A percentile compares a stretch with the other conserved stretches of the same genome.
Evolutionary conservation across 2,113 vertebrate species (phyloP).

Genomic region (Myrmophylax atrothorax): DNA sequence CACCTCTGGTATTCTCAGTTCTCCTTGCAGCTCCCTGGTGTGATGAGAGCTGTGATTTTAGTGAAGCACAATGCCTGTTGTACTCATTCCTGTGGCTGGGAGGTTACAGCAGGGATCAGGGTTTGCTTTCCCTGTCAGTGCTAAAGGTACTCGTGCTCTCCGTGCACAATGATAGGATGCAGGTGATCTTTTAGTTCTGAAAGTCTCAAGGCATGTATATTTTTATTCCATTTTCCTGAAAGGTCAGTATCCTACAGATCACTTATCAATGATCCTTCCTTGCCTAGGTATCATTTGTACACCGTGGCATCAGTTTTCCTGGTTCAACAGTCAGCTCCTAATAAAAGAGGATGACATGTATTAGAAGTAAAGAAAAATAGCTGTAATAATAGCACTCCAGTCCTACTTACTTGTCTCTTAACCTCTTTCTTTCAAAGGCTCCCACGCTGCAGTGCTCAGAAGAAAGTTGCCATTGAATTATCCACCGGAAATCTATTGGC

Average conservation of each 20-base stretch:
- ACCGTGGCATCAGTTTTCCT: conserved; percentile 11
- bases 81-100: background rate
- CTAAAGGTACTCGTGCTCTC: background rate
- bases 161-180: background rate
- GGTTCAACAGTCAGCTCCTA: conserved; percentile 64
- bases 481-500: conserved; percentile 12
- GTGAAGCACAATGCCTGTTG: background rate
- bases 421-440: conserved; percentile 66
- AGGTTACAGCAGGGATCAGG: background rate
- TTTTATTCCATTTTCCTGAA: conserved; percentile 45
- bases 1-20: background rate
- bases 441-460: conserved; percentile 29
- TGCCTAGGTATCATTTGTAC: conserved; percentile 60
- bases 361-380: conserved; percentile 71
- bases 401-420: conserved; percentile 68
- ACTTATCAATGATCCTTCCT: conserved; percentile 57
- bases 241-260: conserved; percentile 62
- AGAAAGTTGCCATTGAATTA: conserved; percentile 53
- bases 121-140: background rate
- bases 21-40: background rate
- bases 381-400: conserved; percentile 63
- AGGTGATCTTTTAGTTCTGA: conserved; percentile 40
- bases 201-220: background rate
- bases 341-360: conserved; percentile 65
- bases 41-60: background rate